Base-by-base conservation (phyloP, 2,888 invertebrate genomes). In the Himalopsyche tibetana region DNA sequence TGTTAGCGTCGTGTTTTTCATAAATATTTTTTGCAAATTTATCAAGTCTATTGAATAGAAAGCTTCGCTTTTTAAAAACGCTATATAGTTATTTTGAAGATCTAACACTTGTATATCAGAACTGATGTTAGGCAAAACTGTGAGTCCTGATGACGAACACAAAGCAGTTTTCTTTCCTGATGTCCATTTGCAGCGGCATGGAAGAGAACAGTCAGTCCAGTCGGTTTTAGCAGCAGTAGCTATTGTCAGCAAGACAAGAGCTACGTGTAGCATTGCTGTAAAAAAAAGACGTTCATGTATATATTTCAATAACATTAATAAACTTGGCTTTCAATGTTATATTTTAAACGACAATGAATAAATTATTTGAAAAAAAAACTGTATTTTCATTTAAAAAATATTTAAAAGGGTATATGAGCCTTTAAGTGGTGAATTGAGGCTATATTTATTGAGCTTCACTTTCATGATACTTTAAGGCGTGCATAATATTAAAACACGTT, bases 151-250 rank as follows among this genome's bases (percentile, higher is more conserved):
- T 90, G 96, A 95, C 88, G 95, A 95, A 92, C 98, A 98, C 87
- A 96, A 94, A 85, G 97, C 98, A 79, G 97, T 97, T 91, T 97
- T 97, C 92, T 98, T 98, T 88, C 98, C 98, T 88, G 96, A 96
- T 79, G 96, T 96, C 98, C 98, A 98, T 93, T 97, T 98, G 94
- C 98, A 98, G 90, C 95, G 95, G 91, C 98, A 98, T 90, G 96
- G 95, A 89, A 95, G 94, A 90, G 97, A 96, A 92, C 97, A 98
- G 92, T 97, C 97, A 84, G 97, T 96, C 97, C 97, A 97, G 92
- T 97, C 97, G 88, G 95, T 95, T 89, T 94, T 94, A 88, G 94
- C 93, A 88, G 93, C 92, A 89, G 93, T 94, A 87, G 89, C 89
- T 87, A 90, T 83, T 83, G 88, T 87, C 85, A 89, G 83, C 86